Base-by-base conservation (phyloP, 2,113 vertebrate genomes). In the Platycercus adscitus region DNA sequence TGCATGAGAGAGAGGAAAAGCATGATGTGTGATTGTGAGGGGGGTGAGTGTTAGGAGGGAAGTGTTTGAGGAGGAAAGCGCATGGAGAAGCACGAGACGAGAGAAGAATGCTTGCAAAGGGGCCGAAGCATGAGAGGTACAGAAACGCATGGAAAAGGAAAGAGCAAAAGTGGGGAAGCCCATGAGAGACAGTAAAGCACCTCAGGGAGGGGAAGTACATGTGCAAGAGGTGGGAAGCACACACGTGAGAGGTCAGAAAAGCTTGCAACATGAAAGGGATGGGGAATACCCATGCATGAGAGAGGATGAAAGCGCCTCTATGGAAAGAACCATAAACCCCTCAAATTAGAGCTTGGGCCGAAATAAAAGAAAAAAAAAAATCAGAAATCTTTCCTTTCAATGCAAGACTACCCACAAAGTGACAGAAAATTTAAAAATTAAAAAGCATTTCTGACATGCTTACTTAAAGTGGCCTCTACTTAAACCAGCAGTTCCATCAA, bases 41-140 rank as follows among this genome's bases (percentile, higher is more conserved):
- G 49, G 33, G 28, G 13, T 21, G 65, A n/a, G 21, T 9, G 19
- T 37, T 35, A 61, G 11, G 46, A 46, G n/a, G 39, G 20, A 70
- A n/a, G 21, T 3, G 9, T 58, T 58, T 58, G 19, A 73, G 24
- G 8, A 69, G 35, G 49, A 65, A 79, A 50, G 39, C 0, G 0
- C 41, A 28, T 10, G 9, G 4, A 19, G 66, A 86, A 71, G 39
- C 43, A 69, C 0, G 0, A 52, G 66, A 64, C 0, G 0, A 37
- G 19, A 24, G 31, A 78, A 29, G 56, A 23, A 21, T 5, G 15
- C 10, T 43, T 63, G 43, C 14, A 68, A 66, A 60, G 37, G 11
- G 21, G 29, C 35, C 29, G 10, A 88, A 64, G n/a, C 13, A 9
- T 5, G 2, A 69, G 19, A 72, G 29, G 28, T 44, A 53, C 15